phyloP scores from a whole-genome alignment of 2,797 vertebrate species.

The Peromyscus nudipes region DNA sequence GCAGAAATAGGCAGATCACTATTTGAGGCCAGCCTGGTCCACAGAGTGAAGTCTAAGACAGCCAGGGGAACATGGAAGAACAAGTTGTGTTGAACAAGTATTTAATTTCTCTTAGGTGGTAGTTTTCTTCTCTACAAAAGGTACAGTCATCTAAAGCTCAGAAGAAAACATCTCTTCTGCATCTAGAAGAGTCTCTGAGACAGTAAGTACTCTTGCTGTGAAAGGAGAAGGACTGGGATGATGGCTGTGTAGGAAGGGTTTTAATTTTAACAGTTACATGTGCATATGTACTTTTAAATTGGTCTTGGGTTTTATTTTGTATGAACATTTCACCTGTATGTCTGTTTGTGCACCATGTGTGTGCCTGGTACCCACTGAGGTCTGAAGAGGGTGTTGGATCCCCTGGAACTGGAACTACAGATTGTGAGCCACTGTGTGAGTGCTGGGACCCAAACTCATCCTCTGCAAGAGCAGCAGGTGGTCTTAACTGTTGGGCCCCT shows the following conservation, averaged over 20 bases:
- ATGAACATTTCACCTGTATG: background rate
- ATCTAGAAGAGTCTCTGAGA: slow-evolving; percentile 1
- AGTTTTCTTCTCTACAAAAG: slow-evolving; percentile 39
- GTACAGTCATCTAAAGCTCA: background rate
- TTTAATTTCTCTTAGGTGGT: background rate
- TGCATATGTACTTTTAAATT: background rate
- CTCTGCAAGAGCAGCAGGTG: background rate
- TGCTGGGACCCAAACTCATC: background rate
- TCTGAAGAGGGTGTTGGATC: background rate
- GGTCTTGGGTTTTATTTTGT: background rate
- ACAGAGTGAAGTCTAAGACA: background rate
- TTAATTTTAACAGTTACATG: slow-evolving; percentile 10
- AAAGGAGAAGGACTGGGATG: background rate
- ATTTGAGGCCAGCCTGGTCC: background rate
- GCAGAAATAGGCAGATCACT: background rate
- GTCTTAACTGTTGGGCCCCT: background rate
- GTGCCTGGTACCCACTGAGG: background rate
- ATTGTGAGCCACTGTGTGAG: background rate
- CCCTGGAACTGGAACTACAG: background rate
- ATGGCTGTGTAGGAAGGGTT: slow-evolving; percentile 36
- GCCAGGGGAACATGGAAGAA: background rate
- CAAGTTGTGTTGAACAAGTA: background rate
- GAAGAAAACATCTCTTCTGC: background rate
- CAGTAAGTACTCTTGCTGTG: background rate
- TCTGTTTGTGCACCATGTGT: background rate